These are phyloP conservation scores for Caenorhabditis latens DNA, from an alignment of 1,140 invertebrate genomes.

Conservation along the genomic window DNA sequence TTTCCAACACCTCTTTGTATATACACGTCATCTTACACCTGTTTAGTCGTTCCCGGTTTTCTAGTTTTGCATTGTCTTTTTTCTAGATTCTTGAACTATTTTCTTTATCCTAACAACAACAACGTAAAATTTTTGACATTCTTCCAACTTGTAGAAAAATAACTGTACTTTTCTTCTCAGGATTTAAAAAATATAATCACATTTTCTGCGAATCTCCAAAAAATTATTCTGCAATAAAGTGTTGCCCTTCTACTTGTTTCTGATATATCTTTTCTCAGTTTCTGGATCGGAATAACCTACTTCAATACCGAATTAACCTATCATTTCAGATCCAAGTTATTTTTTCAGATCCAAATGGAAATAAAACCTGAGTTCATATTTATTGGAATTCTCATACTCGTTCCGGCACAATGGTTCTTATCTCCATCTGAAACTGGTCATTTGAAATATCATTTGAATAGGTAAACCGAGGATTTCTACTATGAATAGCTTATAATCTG, in stretches of 20 bases:
- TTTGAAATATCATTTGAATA: conserved; percentile 45
- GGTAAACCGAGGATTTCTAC: not conserved
- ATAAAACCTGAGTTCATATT: conserved; percentile 31
- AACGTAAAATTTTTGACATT: too few species aligned
- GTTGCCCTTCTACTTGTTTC: too few species aligned
- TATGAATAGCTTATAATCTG: not conserved
- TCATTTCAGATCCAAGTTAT: not conserved
- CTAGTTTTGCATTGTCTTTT: not conserved
- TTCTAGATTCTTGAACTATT: not conserved
- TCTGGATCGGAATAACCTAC: not conserved
- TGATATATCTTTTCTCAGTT: too few species aligned
- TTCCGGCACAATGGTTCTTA: conserved; percentile 35
- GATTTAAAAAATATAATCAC: too few species aligned
- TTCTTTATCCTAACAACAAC: not conserved
- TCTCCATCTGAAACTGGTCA: conserved; percentile 25
- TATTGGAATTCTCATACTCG: conserved; percentile 40
- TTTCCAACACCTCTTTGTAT: too few species aligned
- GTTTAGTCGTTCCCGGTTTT: too few species aligned
- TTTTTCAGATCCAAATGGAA: not conserved
- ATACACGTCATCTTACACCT: too few species aligned
- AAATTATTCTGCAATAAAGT: too few species aligned
- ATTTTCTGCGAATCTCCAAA: too few species aligned
- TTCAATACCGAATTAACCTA: not conserved
- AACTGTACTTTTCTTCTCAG: not conserved
- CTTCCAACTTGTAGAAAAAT: not conserved